Evolutionary conservation across 2,888 invertebrate genomes (phyloP), one percentile per base, ranked within the genome.

Genomic region (Drosophila demipolita): DNA sequence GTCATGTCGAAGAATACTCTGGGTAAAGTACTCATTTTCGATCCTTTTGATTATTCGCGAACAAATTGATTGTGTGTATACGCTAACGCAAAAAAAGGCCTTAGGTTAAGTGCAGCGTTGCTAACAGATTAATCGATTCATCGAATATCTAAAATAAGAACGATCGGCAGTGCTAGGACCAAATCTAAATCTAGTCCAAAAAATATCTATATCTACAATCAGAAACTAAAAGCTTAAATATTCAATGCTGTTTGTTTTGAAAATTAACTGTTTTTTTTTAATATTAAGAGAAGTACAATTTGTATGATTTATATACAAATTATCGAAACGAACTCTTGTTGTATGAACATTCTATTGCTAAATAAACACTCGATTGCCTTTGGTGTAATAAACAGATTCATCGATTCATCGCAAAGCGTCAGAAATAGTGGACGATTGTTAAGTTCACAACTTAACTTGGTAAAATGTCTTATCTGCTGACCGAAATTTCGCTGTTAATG

Each of bases 1-100:
- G 95, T 94, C 94, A 99, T 96, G 93, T 99, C 98, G 91, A 99
- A 97, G 94, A 94, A 99, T 88, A 98, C 98, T 94, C 95, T 95
- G 93, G 97, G 97, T 90, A 42, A 54, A 17, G 3, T 26, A 8
- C 20, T 61, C 6, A 45, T 45, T 45, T 45, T 23, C 15, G 23
- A 45, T 45, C 15, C 45, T 15, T 8, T 23, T 45, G 2, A 45
- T 23, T 23, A 23, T 23, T 23, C 15, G 45, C 45, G 8, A 23
- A 8, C 45, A 45, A 45, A 45, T 45, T 45, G 15, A 23, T 15
- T 8, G 23, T 45, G 45, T 23, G 23, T 23, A 23, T 23, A 45
- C 23, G 23, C 3, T 15, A 23, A 45, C 8, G 45, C 15, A 23
- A 23, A 45, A 26, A 36, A 45, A 23, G 15, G 15, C 15, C 12